Evolutionary conservation across 2,888 invertebrate genomes (phyloP).

Genomic region (Leptopterna dolabrata): DNA sequence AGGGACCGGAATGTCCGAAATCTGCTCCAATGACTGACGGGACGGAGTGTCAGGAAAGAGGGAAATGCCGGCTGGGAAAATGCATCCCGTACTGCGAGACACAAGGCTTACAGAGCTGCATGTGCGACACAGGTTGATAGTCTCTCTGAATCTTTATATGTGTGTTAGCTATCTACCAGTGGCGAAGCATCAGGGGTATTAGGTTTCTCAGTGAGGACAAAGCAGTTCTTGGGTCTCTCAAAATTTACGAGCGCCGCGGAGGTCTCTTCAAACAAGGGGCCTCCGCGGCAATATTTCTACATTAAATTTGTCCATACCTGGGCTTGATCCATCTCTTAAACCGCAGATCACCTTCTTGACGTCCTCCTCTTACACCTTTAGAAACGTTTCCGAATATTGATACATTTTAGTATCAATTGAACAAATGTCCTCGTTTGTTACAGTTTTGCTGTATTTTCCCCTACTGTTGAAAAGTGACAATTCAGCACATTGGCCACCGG

Average conservation of each 20-base stretch:
- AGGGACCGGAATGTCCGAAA: slow-evolving; percentile 82
- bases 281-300: neutral
- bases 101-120: slow-evolving; percentile 91
- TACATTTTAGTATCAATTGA: neutral
- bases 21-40: slow-evolving; percentile 89
- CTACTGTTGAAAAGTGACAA: slow-evolving; percentile 13
- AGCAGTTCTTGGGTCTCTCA: too few species aligned
- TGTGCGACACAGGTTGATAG: slow-evolving; percentile 89
- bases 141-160: neutral
- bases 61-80: slow-evolving; percentile 89
- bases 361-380: neutral
- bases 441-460: neutral
- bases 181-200: too few species aligned
- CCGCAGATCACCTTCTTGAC: neutral
- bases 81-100: slow-evolving; percentile 97
- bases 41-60: slow-evolving; percentile 90
- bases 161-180: too few species aligned
- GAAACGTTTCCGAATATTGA: neutral
- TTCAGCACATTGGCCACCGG: neutral
- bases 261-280: too few species aligned
- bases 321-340: slow-evolving; percentile 22
- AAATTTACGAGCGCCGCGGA: too few species aligned
- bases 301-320: neutral
- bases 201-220: too few species aligned
- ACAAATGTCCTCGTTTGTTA: neutral